Base-by-base conservation (phyloP, 2,888 invertebrate genomes). In the Alitta virens region DNA sequence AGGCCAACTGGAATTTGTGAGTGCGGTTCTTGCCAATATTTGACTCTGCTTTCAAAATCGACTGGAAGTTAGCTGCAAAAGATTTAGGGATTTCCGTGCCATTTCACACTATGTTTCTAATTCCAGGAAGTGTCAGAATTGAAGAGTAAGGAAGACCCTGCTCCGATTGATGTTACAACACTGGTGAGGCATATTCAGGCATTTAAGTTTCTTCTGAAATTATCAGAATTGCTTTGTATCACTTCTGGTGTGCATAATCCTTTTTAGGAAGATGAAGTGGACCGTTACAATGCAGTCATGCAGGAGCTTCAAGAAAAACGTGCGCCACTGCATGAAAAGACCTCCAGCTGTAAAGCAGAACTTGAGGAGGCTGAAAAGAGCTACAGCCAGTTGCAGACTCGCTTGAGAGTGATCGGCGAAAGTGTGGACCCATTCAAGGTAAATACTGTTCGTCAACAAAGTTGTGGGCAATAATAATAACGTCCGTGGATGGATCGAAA, bases 111-210 rank as follows among this genome's bases (percentile, higher is more conserved):
- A n/a, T n/a, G n/a, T n/a, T n/a, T 26, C 23, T 21, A 33, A n/a
- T 69, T 68, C 9, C 66, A 78, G 75, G 76, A 79, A 57, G 70
- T 81, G 3, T 67, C 63, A 40, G 81, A 81, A 55, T 62, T 80
- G 63, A 70, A 72, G 57, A 76, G 70, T 51, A 68, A 73, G 14
- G 81, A 80, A 64, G 79, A 79, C 51, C 77, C 78, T 25, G 74
- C 71, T 16, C 80, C 79, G 3, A 75, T 78, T 2, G 78, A 81
- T 69, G 74, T 81, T 9, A 68, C 75, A 18, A 77, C 77, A 2
- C 65, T 80, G 73, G 81, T 80, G 68, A 70, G 77, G 71, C 14
- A n/a, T n/a, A n/a, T n/a, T n/a, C n/a, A n/a, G n/a, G n/a, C n/a
- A n/a, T n/a, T n/a, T n/a, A n/a, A n/a, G n/a, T n/a, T n/a, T n/a